A percentile compares a stretch with the other conserved stretches of the same genome.
Conservation (phyloP, 2,797 vertebrate species). For the Pangasius macronema region DNA sequence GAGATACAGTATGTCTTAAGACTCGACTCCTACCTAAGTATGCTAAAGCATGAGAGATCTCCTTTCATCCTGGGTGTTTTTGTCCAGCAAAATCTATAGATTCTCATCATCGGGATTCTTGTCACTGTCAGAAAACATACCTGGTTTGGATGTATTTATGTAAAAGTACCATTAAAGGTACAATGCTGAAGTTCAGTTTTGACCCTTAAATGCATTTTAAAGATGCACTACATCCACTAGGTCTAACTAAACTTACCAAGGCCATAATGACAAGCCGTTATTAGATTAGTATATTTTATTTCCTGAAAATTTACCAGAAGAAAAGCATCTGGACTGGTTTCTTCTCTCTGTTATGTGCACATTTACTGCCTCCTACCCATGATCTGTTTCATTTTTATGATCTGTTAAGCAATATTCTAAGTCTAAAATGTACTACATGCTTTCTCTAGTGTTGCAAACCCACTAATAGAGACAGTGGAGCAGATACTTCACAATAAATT, state of each 20-base stretch:
- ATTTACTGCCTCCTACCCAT: not conserved
- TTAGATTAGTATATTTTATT: not conserved
- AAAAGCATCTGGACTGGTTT: not conserved
- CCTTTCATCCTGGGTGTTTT: not conserved
- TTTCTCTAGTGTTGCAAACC: not conserved
- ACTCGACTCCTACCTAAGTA: too few species aligned
- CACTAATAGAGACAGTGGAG: not conserved
- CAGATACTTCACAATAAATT: constrained; percentile 3
- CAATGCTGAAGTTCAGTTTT: not conserved
- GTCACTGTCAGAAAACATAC: not conserved
- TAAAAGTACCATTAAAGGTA: too few species aligned
- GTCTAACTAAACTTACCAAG: not conserved
- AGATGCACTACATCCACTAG: not conserved
- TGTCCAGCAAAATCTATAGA: not conserved
- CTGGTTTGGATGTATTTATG: not conserved
- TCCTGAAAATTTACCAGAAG: not conserved
- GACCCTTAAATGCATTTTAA: not conserved
- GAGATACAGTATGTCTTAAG: too few species aligned
- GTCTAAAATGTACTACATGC: not conserved
- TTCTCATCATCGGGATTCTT: not conserved
- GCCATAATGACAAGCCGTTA: too few species aligned
- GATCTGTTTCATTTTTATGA: not conserved
- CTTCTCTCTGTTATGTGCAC: not conserved
- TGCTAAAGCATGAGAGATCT: constrained; percentile 4
- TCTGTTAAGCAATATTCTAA: not conserved